A percentile compares a stretch with the other conserved stretches of the same genome.
Evolutionary conservation across 2,888 invertebrate genomes (phyloP).

Genomic region (Platypus cylindrus): DNA sequence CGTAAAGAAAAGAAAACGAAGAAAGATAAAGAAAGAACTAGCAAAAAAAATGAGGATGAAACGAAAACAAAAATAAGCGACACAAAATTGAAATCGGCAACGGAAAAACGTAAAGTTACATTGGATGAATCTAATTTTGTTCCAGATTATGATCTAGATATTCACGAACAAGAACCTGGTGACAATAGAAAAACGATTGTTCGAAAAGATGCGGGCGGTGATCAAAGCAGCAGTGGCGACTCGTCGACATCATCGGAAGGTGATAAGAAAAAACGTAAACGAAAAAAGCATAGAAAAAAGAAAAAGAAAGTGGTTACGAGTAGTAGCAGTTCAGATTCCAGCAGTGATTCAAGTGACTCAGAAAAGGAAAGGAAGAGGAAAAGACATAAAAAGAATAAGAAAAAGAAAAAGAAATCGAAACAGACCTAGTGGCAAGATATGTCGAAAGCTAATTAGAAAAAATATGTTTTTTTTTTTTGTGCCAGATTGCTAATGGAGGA

Average conservation of each 20-base stretch:
- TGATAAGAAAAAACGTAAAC: conserved; percentile 28
- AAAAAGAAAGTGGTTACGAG: conserved; percentile 49
- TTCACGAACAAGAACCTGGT: conserved; percentile 45
- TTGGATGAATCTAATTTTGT: conserved; percentile 63
- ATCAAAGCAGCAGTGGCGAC: conserved; percentile 32
- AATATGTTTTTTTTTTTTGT: too few species aligned
- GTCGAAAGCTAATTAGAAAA: too few species aligned
- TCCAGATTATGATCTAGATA: conserved; percentile 61
- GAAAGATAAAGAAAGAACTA: conserved; percentile 31
- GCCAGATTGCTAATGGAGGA: too few species aligned
- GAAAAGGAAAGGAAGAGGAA: conserved; percentile 55
- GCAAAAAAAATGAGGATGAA: conserved; percentile 24
- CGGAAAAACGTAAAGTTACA: conserved; percentile 47
- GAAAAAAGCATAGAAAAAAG: conserved; percentile 35
- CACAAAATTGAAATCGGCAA: conserved; percentile 29
- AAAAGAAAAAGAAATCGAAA: conserved; percentile 61
- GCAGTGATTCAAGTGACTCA: conserved; percentile 49
- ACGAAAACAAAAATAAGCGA: conserved; percentile 28
- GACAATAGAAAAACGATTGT: conserved; percentile 31
- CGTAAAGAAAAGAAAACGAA: conserved; percentile 38
- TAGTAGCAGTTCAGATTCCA: conserved; percentile 47
- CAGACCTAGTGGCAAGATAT: conserved; percentile 36
- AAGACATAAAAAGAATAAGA: conserved; percentile 57
- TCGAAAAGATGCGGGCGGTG: conserved; percentile 25
- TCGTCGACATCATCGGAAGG: conserved; percentile 31